Evolutionary conservation across 2,888 invertebrate species (phyloP), one percentile per base, ranked within the genome.

Genomic region (Agriopis aurantiaria): DNA sequence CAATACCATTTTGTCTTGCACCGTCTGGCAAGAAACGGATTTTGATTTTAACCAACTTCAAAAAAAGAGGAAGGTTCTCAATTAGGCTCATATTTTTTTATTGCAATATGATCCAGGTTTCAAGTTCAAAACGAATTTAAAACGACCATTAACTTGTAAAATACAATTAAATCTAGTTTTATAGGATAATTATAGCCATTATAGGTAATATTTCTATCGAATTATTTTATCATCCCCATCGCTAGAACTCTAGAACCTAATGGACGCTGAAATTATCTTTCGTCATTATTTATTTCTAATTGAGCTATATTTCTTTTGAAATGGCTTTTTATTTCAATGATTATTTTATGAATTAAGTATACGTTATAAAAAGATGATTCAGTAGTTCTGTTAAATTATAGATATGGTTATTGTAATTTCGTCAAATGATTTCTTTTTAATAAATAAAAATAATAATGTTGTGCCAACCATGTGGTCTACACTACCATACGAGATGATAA

Each of bases 261-360:
- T 62, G 62, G 53, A 51, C n/a, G 53, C 10, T 52, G 53, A 62
- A 62, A 53, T 62, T 62, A 62, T 62, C 62, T 62, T 53, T 9
- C 23, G 33, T 52, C 62, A 53, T 62, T 62, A 62, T 62, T 62
- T 53, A 62, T 52, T 45, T 46, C 17, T 53, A 62, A 62, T 62
- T 53, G 62, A 33, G 45, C 62, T 33, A 62, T 62, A 53, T 62
- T 23, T 62, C 53, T 62, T 17, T 45, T 12, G 45, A 46, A 61
- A 61, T 52, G 43, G 51, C 52, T 61, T 61, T 52, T 52, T 52
- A 61, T 52, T 52, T 61, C 10, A 52, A 61, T 61, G 52, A 52
- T 43, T 61, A 61, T 52, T 52, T 61, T 43, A 43, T 43, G 49
- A 51, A 46, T 59, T 48, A 48, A 3, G 23, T 23, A 17, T 33